Evolutionary conservation across 2,797 vertebrate species (phyloP).

Genomic region (Hipposideros larvatus): DNA sequence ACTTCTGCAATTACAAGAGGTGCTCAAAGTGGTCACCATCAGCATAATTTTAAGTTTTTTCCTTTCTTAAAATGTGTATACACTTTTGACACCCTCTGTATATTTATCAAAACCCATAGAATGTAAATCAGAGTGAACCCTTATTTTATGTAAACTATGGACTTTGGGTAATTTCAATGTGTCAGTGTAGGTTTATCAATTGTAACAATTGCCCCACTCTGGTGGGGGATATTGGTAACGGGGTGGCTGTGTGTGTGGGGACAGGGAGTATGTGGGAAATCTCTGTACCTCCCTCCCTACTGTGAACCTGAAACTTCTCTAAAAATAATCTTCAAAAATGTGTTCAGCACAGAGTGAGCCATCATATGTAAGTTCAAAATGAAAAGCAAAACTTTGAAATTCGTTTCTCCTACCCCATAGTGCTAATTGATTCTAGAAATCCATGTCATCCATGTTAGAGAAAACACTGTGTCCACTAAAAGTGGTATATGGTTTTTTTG

Average conservation of each 20-base stretch:
- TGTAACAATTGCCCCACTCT: neutral
- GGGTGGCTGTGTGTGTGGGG: neutral
- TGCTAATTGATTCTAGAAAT: neutral
- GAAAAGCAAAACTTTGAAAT: neutral
- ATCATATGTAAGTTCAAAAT: neutral
- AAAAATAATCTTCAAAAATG: neutral
- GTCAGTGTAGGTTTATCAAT: neutral
- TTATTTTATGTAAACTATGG: fast-evolving
- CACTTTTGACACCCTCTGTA: no score
- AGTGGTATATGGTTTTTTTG: neutral
- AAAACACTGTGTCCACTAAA: neutral
- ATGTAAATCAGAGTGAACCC: neutral
- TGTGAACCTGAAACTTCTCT: neutral
- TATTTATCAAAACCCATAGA: neutral
- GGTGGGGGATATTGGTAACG: no score
- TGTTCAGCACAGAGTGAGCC: neutral
- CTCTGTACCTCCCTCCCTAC: neutral
- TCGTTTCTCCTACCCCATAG: neutral
- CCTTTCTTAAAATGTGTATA: no score
- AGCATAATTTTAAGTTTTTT: no score
- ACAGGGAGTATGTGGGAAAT: neutral
- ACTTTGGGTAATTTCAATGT: neutral
- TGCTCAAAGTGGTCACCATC: no score
- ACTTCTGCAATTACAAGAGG: no score
- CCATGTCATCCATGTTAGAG: neutral